Base-by-base conservation (phyloP, 1,140 invertebrate genomes). In the Drosophila takahashii region DNA sequence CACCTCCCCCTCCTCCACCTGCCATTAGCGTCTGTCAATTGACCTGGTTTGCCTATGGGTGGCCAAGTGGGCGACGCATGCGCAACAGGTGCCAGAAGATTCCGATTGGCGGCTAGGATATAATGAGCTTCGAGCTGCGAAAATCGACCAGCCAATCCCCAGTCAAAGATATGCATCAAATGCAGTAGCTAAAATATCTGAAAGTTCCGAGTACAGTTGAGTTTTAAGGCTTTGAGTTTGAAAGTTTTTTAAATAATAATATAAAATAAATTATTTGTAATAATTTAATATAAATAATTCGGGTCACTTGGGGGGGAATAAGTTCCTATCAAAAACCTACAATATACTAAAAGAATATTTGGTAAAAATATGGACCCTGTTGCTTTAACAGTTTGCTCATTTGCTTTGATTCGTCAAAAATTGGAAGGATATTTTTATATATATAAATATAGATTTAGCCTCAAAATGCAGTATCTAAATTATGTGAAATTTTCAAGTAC, bases 1-100 rank as follows among this genome's bases (percentile, higher is more conserved):
- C n/a, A 10, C 22, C 39, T 18, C 18, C 48, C 5, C 36, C 37
- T 4, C 22, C 29, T 29, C 51, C 27, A 10, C 34, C 41, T 18
- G 48, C 53, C 62, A 77, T 77, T 77, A 77, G 72, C 73, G 62
- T 37, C 72, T 53, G 53, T 22, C 72, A 77, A 77, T 77, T 77
- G 73, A 77, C 73, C 73, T 60, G 73, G 50, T 77, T 77, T 42
- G 13, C 42, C n/a, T 22, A 27, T 73, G 48, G 22, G 53, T 39
- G 52, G 11, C 34, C 32, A 29, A 60, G 45, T 10, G 11, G 32
- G 47, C 26, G 50, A 42, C 59, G 59, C 48, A 39, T 53, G 59
- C 48, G 59, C 48, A 53, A 27, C 32, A 44, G 26, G 6, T 60
- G 34, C 26, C 47, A 48, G n/a, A 32, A 48, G n/a, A 15, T 29